These are phyloP conservation scores for Suricata suricatta DNA, from an alignment of 2,113 vertebrate species.

Conservation along the genomic window DNA sequence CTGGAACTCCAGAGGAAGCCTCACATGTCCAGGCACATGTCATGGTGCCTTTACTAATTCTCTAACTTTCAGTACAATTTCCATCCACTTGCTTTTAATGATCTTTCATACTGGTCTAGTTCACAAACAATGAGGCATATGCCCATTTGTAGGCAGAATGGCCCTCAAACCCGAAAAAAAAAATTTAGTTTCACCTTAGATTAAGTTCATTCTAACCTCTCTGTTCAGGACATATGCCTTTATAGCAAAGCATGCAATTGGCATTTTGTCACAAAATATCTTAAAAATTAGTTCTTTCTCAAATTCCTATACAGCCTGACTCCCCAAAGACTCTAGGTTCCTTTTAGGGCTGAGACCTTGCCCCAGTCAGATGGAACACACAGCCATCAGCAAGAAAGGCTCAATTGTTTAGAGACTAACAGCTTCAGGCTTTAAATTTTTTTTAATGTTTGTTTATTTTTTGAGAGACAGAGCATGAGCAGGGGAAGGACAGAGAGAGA, in stretches of 20 bases:
- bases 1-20: neutral
- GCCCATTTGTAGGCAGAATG: neutral
- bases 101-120: neutral
- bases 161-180: neutral
- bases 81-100: neutral
- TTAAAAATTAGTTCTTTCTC: neutral
- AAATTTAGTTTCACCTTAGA: neutral
- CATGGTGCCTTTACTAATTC: neutral
- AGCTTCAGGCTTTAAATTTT: slow-evolving; percentile 17
- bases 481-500: too few species aligned
- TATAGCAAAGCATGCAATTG: neutral
- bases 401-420: neutral
- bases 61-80: neutral
- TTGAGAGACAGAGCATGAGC: too few species aligned
- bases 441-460: too few species aligned
- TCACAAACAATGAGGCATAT: neutral
- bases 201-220: slow-evolving; percentile 15
- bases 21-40: neutral
- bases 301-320: neutral
- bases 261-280: neutral
- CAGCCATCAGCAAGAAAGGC: neutral
- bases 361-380: neutral
- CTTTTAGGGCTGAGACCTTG: neutral
- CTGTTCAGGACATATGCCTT: neutral
- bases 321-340: neutral